phyloP scores from a whole-genome alignment of 2,797 vertebrate genomes.

The Ctenopoma kingsleyae region DNA sequence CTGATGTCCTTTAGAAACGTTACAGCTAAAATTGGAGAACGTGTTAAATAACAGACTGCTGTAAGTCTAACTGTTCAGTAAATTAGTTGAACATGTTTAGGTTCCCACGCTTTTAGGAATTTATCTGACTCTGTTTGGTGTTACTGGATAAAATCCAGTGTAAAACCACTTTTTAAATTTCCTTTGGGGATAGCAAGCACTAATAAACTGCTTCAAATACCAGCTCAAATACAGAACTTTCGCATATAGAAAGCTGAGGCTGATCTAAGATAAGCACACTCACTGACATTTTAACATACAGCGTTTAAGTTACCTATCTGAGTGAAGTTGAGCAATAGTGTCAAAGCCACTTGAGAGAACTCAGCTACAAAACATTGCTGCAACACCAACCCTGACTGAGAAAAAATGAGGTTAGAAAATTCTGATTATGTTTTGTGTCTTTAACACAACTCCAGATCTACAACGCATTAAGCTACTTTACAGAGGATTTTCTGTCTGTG shows the following conservation, averaged over 20 bases:
- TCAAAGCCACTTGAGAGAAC: constrained; percentile 1
- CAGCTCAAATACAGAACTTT: constrained; percentile 5
- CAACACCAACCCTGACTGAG: neutral
- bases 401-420: constrained; percentile 23
- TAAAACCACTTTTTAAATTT: constrained; percentile 13
- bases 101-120: constrained; percentile 1
- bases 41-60: too few species aligned
- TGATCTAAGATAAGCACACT: neutral
- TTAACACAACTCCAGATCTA: constrained; percentile 2
- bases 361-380: constrained; percentile 15
- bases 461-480: constrained; percentile 34
- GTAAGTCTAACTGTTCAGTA: neutral
- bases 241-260: neutral
- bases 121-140: neutral
- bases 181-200: neutral
- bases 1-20: too few species aligned
- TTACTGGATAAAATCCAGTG: constrained; percentile 5
- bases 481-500: constrained; percentile 21
- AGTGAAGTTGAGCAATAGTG: neutral
- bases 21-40: too few species aligned
- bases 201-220: constrained; percentile 8
- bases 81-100: neutral
- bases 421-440: constrained; percentile 13
- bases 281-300: neutral
- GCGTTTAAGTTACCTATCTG: neutral